A percentile compares a stretch with the other conserved stretches of the same genome.
phyloP scores from a whole-genome alignment of 2,888 invertebrate species.

The Diogma glabrata region DNA sequence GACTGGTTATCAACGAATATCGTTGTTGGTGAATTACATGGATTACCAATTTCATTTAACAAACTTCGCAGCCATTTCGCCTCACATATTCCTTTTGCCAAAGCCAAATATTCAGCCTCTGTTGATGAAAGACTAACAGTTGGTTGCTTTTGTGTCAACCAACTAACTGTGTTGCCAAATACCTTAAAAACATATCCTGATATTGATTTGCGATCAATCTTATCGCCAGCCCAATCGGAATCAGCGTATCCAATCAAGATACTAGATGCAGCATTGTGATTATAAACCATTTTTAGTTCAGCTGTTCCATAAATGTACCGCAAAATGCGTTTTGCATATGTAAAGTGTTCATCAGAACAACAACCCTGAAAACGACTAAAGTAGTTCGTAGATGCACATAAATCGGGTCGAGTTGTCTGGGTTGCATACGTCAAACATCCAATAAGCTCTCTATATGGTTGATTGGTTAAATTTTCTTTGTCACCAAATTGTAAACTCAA shows the following conservation, averaged over 20 bases:
- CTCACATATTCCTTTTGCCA: slow-evolving; percentile 13
- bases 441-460: no score
- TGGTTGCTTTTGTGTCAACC: background rate
- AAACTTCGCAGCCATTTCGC: slow-evolving; percentile 13
- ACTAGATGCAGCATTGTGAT: background rate
- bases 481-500: no score
- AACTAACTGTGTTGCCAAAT: background rate
- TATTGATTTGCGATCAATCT: slow-evolving; percentile 15
- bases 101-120: slow-evolving; percentile 16
- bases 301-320: slow-evolving; percentile 14
- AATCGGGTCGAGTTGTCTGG: slow-evolving; percentile 13
- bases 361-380: slow-evolving; percentile 16
- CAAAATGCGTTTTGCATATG: slow-evolving; percentile 13
- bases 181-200: slow-evolving; percentile 12
- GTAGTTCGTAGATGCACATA: slow-evolving; percentile 14
- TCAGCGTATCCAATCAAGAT: background rate
- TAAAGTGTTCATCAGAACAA: slow-evolving; percentile 11
- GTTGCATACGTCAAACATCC: no score
- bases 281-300: slow-evolving; percentile 2
- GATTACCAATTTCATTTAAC: background rate
- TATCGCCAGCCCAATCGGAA: slow-evolving; percentile 3
- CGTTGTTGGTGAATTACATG: slow-evolving; percentile 2
- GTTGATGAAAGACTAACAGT: slow-evolving; percentile 1
- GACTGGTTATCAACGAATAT: slow-evolving; percentile 13
- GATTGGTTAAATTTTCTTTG: no score